Base-by-base conservation (phyloP, 1,140 invertebrate species). In the Hyles vespertilio region DNA sequence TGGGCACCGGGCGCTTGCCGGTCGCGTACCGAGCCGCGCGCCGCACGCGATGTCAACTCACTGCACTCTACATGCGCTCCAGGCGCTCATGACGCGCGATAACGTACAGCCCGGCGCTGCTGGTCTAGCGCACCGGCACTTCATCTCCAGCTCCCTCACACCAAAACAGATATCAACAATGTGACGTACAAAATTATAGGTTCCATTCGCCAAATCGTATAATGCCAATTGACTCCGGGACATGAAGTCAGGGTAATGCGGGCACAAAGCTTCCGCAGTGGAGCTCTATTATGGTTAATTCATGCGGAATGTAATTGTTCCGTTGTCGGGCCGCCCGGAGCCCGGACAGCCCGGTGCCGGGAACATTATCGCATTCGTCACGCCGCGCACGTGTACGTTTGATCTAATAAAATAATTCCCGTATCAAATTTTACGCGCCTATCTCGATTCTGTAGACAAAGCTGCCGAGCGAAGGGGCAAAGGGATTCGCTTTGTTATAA, bases 371-470 rank as follows among this genome's bases (percentile, higher is more conserved):
- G 78, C 72, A 78, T 87, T 87, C 77, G 85, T 85, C 82, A 89
- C 77, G 82, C 80, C 70, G 78, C 77, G 82, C 85, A 89, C 85
- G 85, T 89, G 85, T 82, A 75, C 75, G 74, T 74, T 76, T 70
- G 81, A 84, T 85, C 83, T 84, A 87, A 87, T 89, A 86, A 81
- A 83, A 87, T 87, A 86, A 89, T 87, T 89, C 84, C 85, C 84
- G 85, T 89, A 86, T 89, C 84, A 77, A 89, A 89, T 89, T 85
- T 79, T 84, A 82, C 74, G 77, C 83, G 75, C 75, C 77, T 87
- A 89, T 86, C 86, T 79, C 72, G 86, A 87, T 87, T 74, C 81
- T 78, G 74, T 73, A 86, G 79, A 89, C 84, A 89, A 89, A 84
- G 79, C 36, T 75, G 59, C 65, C 43, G 56, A 58, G 62, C 71